Evolutionary conservation across 2,888 invertebrate genomes (phyloP), one percentile per base, ranked within the genome.

Genomic region (Endomychus coccineus): DNA sequence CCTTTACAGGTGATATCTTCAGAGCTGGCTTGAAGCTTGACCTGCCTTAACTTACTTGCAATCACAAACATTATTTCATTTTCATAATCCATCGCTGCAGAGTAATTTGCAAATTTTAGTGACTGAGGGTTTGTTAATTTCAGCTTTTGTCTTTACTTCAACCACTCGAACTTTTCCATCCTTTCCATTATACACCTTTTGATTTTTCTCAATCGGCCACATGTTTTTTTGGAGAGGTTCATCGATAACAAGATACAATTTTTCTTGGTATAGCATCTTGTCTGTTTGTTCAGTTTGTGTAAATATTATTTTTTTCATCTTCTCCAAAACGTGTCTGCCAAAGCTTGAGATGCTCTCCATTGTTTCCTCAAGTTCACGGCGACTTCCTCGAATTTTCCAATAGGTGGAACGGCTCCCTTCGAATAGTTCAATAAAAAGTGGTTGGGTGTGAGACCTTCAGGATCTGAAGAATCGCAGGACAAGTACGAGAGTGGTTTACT

Each of bases 161-260:
- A n/a, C n/a, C n/a, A n/a, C n/a, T n/a, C n/a, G n/a, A n/a, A n/a
- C n/a, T n/a, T n/a, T n/a, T n/a, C n/a, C n/a, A n/a, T n/a, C n/a
- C n/a, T n/a, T n/a, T n/a, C n/a, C n/a, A n/a, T n/a, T n/a, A n/a
- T n/a, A n/a, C n/a, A n/a, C n/a, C n/a, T n/a, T n/a, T n/a, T n/a
- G n/a, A n/a, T n/a, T n/a, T n/a, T n/a, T n/a, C n/a, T n/a, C n/a
- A n/a, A n/a, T n/a, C n/a, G n/a, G n/a, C n/a, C n/a, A n/a, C n/a
- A n/a, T n/a, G n/a, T n/a, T n/a, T n/a, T n/a, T n/a, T n/a, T n/a
- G 30, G 19, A 30, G 17, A 19, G 17, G 30, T 19, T 17, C 19
- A 11, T 19, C 5, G 6, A 6, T 19, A 7, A 6, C 11, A 12
- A 23, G 23, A 23, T 23, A 23, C 4, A 23, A 12, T 7, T 4